Evolutionary conservation across 2,113 vertebrate genomes (phyloP).

Genomic region (Hyperoodon ampullatus): DNA sequence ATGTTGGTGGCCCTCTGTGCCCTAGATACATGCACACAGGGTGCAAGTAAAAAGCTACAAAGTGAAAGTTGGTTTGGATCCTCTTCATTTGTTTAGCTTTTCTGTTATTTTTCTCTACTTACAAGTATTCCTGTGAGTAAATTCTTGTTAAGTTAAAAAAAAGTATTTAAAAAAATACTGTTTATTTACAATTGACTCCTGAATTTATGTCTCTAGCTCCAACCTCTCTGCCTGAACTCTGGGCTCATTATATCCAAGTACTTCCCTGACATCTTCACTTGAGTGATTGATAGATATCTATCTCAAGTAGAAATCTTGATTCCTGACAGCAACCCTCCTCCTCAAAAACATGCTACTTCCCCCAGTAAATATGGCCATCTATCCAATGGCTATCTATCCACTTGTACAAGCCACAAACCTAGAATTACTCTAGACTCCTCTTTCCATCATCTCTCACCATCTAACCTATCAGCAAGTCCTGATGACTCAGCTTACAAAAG

Average conservation of each 20-base stretch:
- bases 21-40: conserved; percentile 86
- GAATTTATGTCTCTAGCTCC: background rate
- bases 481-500: background rate
- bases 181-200: background rate
- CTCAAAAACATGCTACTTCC: background rate
- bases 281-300: background rate
- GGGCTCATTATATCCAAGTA: background rate
- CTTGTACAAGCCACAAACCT: background rate
- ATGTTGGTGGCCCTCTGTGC: conserved; percentile 97
- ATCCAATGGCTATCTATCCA: background rate
- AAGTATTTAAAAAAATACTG: background rate
- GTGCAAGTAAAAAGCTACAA: conserved; percentile 87
- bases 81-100: conserved; percentile 91
- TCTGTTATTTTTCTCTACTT: conserved; percentile 88
- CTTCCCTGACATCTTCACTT: background rate
- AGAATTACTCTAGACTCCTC: background rate
- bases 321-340: background rate
- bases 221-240: background rate
- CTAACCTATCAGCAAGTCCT: background rate
- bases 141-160: conserved; percentile 89
- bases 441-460: background rate
- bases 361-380: background rate
- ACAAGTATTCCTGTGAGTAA: conserved; percentile 92
- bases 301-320: background rate
- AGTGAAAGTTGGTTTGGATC: conserved; percentile 89